These are phyloP conservation scores for Atractosteus spatula DNA, from an alignment of 2,113 vertebrate genomes.

Conservation along the genomic window DNA sequence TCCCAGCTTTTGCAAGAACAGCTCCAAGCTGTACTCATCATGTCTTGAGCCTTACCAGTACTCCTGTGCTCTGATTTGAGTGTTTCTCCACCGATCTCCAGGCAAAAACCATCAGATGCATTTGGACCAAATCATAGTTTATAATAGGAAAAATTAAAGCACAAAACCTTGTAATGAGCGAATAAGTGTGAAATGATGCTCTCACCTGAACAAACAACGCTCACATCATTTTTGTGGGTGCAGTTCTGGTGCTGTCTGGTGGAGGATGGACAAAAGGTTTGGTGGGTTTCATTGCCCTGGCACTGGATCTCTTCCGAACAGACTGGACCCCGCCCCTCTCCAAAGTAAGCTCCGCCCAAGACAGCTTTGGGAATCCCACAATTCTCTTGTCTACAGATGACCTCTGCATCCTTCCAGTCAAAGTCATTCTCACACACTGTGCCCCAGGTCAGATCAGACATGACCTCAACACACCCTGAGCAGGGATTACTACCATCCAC, in stretches of 20 bases:
- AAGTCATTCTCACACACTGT: not conserved
- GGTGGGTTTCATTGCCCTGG: not conserved
- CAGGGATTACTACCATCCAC: not conserved
- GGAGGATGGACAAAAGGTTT: not conserved
- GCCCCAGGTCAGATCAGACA: too few relatives aligned
- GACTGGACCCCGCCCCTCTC: not conserved
- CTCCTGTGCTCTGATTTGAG: too few relatives aligned
- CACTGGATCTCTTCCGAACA: conserved; percentile 1
- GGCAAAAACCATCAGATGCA: too few relatives aligned
- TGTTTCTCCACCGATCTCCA: too few relatives aligned
- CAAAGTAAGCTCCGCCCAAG: not conserved
- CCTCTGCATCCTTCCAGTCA: not conserved
- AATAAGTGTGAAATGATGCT: too few relatives aligned
- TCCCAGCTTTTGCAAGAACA: too few relatives aligned
- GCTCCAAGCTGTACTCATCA: too few relatives aligned
- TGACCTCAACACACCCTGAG: conserved; percentile 1
- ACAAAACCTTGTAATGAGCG: too few relatives aligned
- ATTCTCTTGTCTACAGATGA: not conserved
- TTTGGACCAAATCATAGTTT: too few relatives aligned
- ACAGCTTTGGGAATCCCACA: too few relatives aligned
- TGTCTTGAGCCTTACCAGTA: too few relatives aligned
- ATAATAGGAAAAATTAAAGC: too few relatives aligned
- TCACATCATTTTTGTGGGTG: not conserved
- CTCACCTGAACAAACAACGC: not conserved
- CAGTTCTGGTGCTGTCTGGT: not conserved